These are phyloP conservation scores for Sminthurides aquaticus DNA, from an alignment of 2,888 invertebrate genomes.

Conservation along the genomic window DNA sequence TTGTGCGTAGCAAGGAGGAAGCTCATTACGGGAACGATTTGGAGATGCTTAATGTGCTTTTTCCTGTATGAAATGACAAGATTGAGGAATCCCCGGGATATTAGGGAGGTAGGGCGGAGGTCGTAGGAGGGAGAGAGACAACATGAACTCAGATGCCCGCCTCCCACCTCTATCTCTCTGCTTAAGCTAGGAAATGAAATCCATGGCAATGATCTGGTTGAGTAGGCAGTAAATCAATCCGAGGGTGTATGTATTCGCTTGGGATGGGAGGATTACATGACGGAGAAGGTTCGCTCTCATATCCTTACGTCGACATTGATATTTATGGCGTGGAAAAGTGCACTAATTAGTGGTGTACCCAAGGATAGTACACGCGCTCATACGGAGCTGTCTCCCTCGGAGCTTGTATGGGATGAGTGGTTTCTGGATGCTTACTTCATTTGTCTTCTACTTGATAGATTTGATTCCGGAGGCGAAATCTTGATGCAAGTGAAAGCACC, in stretches of 20 bases:
- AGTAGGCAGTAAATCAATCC: conserved; percentile 22
- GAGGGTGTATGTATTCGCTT: conserved; percentile 4
- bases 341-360: conserved; percentile 28
- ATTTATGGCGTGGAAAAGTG: conserved; percentile 33
- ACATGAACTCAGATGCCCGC: background rate
- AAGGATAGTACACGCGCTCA: conserved; percentile 15
- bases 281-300: conserved; percentile 3
- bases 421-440: background rate
- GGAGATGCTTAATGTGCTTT: background rate
- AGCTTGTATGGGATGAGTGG: background rate
- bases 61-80: background rate
- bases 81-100: background rate
- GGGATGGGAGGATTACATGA: background rate
- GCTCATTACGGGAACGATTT: background rate
- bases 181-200: conserved; percentile 8
- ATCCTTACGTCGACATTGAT: conserved; percentile 15
- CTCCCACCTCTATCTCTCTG: background rate
- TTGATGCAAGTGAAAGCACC: background rate
- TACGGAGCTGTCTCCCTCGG: background rate
- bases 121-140: conserved; percentile 1
- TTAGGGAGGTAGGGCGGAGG: background rate
- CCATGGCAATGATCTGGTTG: conserved; percentile 21
- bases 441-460: conserved; percentile 9
- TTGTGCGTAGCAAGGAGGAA: background rate
- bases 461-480: conserved; percentile 9